Percentiles rank a stretch among this genome's conserved stretches.
These are phyloP conservation scores for Ondatra zibethicus DNA, from an alignment of 2,113 vertebrate species.

Conservation along the genomic window DNA sequence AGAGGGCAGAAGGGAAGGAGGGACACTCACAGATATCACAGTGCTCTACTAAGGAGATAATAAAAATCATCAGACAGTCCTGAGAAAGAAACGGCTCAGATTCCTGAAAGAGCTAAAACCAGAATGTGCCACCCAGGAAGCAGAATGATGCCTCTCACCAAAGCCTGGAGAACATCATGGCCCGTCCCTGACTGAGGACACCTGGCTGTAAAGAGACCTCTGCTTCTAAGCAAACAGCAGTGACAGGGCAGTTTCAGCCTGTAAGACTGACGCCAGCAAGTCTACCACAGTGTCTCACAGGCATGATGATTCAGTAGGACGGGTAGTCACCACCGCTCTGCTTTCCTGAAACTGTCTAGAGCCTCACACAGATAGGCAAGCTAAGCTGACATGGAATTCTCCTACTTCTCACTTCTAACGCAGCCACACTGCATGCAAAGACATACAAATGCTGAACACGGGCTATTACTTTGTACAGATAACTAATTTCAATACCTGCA, in stretches of 20 bases:
- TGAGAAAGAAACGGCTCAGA: neutral
- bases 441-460: neutral
- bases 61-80: neutral
- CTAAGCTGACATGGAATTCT: neutral
- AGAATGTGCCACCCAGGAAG: neutral
- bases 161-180: neutral
- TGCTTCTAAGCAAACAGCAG: neutral
- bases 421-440: neutral
- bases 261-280: fast-evolving
- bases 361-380: neutral
- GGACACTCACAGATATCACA: neutral
- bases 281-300: neutral
- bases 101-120: neutral
- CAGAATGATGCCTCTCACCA: neutral
- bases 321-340: neutral
- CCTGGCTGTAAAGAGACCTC: neutral
- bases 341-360: neutral
- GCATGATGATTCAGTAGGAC: neutral
- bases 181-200: neutral
- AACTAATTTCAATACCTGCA: neutral
- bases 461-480: neutral
- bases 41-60: neutral
- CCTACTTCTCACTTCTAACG: neutral
- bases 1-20: fast-evolving
- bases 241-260: neutral